Evolutionary conservation across 2,113 vertebrate species (phyloP).

Genomic region (Lasiurus cinereus): DNA sequence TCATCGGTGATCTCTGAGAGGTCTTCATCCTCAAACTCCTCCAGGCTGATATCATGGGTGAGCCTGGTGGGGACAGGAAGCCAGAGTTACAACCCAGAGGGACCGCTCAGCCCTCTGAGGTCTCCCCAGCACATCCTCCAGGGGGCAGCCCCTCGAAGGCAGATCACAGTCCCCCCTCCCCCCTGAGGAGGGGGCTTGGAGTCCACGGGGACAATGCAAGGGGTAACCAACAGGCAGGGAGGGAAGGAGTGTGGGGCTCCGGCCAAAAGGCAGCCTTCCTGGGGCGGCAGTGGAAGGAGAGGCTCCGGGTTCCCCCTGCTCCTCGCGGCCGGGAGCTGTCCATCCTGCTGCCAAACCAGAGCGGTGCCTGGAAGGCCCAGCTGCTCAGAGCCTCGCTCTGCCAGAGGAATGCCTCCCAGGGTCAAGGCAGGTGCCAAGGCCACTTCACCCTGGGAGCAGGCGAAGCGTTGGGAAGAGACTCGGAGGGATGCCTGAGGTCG

Average conservation of each 20-base stretch:
- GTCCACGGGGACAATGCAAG: background rate
- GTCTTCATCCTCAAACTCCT: constrained; percentile 99
- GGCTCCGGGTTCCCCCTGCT: background rate
- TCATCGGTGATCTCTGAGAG: constrained; percentile 98
- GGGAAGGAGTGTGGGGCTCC: background rate
- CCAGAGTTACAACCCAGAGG: constrained; percentile 61
- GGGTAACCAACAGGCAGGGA: background rate
- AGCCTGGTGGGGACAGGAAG: constrained; percentile 89
- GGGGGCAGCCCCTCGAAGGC: background rate
- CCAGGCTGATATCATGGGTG: constrained; percentile 98
- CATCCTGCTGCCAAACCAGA: constrained; percentile 40
- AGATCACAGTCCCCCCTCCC: background rate
- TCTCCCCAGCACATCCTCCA: background rate
- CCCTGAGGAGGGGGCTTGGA: background rate
- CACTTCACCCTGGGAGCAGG: background rate
- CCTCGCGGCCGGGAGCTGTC: background rate
- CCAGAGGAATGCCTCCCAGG: constrained; percentile 61
- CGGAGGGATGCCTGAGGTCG: background rate
- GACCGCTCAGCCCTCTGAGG: background rate
- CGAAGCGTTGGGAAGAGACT: background rate
- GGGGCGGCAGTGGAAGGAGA: background rate
- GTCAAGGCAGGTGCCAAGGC: constrained; percentile 36
- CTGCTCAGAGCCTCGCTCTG: constrained; percentile 11
- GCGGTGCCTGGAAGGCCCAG: constrained; percentile 67
- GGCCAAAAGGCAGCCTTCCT: constrained; percentile 32